phyloP scores from a whole-genome alignment of 2,113 vertebrate species.

The Phylloscopus trochiloides region DNA sequence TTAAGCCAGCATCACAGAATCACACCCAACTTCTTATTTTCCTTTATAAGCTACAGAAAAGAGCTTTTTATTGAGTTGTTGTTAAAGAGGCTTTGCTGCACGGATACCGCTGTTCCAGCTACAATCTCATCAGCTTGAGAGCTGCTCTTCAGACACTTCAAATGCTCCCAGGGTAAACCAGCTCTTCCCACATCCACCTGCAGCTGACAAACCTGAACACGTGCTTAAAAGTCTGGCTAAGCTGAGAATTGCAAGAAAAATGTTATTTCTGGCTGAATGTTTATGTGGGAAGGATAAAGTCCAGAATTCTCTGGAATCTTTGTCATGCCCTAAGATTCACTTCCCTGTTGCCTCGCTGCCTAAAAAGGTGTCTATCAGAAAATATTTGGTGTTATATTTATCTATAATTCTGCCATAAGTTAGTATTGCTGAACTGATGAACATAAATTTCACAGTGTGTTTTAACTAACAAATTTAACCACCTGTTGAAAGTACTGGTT shows the following conservation, averaged over 20 bases:
- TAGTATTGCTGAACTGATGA: constrained; percentile 65
- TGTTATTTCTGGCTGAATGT: neutral
- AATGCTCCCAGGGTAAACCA: neutral
- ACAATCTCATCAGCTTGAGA: constrained; percentile 23
- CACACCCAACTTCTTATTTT: neutral
- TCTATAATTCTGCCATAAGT: constrained; percentile 53
- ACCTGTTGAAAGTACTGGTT: constrained; percentile 55
- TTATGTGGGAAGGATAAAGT: neutral
- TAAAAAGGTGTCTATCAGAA: neutral
- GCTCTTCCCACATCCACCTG: neutral
- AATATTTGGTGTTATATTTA: constrained; percentile 12
- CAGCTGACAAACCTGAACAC: neutral
- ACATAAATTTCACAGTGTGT: constrained; percentile 58
- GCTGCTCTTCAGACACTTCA: constrained; percentile 33
- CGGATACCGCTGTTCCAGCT: neutral
- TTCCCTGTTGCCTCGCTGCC: neutral
- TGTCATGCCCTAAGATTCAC: neutral
- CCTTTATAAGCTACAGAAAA: neutral
- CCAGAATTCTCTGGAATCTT: neutral
- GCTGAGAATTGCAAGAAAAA: neutral
- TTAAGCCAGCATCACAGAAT: neutral
- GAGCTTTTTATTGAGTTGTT: neutral
- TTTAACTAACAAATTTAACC: constrained; percentile 41
- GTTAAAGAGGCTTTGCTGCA: neutral
- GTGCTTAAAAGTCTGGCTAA: neutral